Conservation (phyloP, 2,888 invertebrate species). For the Cataglyphis rosenhaueri region DNA sequence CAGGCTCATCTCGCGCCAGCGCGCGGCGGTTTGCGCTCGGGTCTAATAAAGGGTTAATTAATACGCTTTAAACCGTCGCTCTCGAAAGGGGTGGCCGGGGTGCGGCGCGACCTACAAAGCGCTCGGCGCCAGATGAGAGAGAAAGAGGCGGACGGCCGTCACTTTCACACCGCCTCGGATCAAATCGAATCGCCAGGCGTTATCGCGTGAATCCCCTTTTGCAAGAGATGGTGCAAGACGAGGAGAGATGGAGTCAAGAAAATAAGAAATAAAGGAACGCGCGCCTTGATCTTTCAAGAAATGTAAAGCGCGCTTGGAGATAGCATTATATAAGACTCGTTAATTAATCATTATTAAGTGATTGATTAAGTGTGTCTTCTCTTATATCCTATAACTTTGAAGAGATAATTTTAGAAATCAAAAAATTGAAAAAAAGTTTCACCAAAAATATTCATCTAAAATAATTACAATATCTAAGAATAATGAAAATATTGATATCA, state of each 20-base stretch:
- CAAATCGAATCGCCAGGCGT: slow-evolving; percentile 74
- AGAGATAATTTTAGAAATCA: not conserved
- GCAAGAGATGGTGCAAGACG: slow-evolving; percentile 24
- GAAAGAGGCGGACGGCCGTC: slow-evolving; percentile 60
- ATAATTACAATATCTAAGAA: not conserved
- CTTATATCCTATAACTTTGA: not conserved
- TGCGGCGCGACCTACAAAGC: slow-evolving; percentile 74
- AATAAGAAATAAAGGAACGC: slow-evolving; percentile 18
- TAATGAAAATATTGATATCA: slow-evolving; percentile 6
- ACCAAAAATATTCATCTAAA: not conserved
- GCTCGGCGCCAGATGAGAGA: slow-evolving; percentile 64
- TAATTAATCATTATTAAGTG: slow-evolving; percentile 19
- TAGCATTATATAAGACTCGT: not conserved
- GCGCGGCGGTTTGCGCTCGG: slow-evolving; percentile 82
- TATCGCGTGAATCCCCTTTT: slow-evolving; percentile 72
- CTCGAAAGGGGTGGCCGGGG: slow-evolving; percentile 73
- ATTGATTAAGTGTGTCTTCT: not conserved
- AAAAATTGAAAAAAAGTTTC: not conserved
- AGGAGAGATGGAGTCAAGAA: not conserved
- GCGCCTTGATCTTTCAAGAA: not conserved
- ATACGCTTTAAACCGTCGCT: slow-evolving; percentile 83
- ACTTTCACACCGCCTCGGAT: slow-evolving; percentile 67
- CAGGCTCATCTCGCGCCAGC: slow-evolving; percentile 81
- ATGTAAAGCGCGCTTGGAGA: not conserved
- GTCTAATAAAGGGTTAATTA: slow-evolving; percentile 85